Conservation (phyloP, 1,140 invertebrate species). For the Pinna nobilis region DNA sequence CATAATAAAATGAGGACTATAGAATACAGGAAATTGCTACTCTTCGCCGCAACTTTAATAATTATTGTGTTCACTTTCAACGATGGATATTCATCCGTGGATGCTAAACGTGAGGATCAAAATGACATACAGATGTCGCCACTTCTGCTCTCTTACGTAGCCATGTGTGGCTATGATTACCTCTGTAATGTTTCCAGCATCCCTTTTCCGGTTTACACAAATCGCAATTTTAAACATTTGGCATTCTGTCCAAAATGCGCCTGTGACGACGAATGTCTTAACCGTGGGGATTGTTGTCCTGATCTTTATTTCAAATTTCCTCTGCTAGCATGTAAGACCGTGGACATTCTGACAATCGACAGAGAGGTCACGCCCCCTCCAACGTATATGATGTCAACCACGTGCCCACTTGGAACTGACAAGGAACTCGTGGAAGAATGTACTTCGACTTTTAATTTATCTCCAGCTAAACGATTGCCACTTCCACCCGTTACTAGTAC, state of each 20-base stretch:
- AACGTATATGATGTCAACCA: neutral
- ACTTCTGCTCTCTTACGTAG: too few relatives aligned
- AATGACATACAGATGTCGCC: too few relatives aligned
- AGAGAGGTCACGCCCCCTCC: neutral
- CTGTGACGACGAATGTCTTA: conserved; percentile 15
- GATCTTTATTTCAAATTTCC: conserved; percentile 3
- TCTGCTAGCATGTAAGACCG: neutral
- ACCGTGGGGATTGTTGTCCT: conserved; percentile 26
- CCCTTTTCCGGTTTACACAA: neutral
- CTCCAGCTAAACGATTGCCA: neutral
- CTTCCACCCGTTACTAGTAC: conserved; percentile 9
- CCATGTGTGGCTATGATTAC: neutral
- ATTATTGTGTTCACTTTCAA: too few relatives aligned
- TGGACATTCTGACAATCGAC: neutral
- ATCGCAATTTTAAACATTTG: too few relatives aligned
- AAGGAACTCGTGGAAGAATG: neutral
- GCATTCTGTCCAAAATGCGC: conserved; percentile 12
- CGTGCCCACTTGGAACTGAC: neutral
- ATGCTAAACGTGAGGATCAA: too few relatives aligned
- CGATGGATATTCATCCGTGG: too few relatives aligned
- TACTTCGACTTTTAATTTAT: neutral
- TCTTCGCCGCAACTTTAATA: too few relatives aligned
- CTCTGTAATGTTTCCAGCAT: neutral
- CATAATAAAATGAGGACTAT: too few relatives aligned
- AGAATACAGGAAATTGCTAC: too few relatives aligned